Base-by-base conservation (phyloP, 1,140 invertebrate species). In the Scaptodrosophila lebanonensis region DNA sequence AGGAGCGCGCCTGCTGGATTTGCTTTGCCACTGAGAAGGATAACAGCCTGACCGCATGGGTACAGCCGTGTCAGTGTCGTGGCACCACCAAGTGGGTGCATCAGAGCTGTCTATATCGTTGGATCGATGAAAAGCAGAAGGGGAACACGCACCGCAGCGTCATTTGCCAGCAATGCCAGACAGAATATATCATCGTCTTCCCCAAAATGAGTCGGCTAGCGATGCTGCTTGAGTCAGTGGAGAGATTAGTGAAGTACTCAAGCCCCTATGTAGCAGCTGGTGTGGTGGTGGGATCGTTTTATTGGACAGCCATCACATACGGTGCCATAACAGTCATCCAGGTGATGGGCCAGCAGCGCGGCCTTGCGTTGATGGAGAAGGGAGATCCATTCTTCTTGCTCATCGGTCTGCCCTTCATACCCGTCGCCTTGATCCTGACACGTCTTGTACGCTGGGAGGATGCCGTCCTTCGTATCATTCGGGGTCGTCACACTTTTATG, bases 371-470 rank as follows among this genome's bases (percentile, higher is more conserved):
- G 77, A 96, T 99, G 93, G 97, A 98, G 87, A 92, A 93, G 51
- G 93, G 95, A 0, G 97, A 98, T 88, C 95, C 97, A 0, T 82
- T 98, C 22, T 92, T 98, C 7, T 87, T 99, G 8, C 87, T 99
- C 1, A 92, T 98, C 25, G 93, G 96, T 0, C 88, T 99, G 22
- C 97, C 97, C 1, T 93, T 94, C 0, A 98, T 99, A 63, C 97
- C 97, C 0, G 92, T 98, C 9, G 93, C 93, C 65, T 88, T 99
- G 12, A 93, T 99, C 57, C 88, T 96, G 42, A 92, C 93, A 2
- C 95, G 95, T 84, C 94, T 98, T 91, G 91, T 99, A 35, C 91
- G 93, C 62, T 99, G 98, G 98, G 97, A 99, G 88, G 96, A 99
- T 83, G 93, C 94, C 15, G 89, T 98, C 1, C 89, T 99, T 0